Percentiles rank a stretch among this genome's conserved stretches.
These are phyloP conservation scores for Drosophila kambysellisi DNA, from an alignment of 2,888 invertebrate species.

Conservation along the genomic window DNA sequence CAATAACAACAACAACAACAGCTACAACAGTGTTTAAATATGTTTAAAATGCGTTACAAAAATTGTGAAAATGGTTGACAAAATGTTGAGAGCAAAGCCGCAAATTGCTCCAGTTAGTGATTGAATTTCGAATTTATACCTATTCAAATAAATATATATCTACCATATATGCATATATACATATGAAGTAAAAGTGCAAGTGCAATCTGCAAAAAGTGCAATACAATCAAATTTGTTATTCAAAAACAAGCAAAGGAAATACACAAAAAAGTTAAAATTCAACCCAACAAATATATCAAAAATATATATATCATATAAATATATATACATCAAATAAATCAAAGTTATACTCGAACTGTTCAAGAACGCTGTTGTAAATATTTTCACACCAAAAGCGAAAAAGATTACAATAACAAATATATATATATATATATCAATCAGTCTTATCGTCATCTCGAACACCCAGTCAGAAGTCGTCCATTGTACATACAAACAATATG, in stretches of 20 bases:
- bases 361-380: constrained; percentile 81
- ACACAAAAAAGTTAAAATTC: constrained; percentile 72
- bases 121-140: constrained; percentile 38
- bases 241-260: constrained; percentile 67
- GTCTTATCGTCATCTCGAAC: constrained; percentile 27
- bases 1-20: constrained; percentile 20
- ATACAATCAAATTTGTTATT: constrained; percentile 18
- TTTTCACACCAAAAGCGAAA: constrained; percentile 60
- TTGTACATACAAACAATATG: constrained; percentile 65
- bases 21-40: constrained; percentile 45
- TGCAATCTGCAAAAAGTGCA: constrained; percentile 53
- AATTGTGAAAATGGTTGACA: constrained; percentile 79
- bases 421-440: constrained; percentile 10
- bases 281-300: constrained; percentile 55
- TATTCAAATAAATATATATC: constrained; percentile 17
- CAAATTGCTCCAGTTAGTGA: constrained; percentile 48
- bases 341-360: constrained; percentile 37
- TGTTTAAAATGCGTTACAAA: constrained; percentile 68
- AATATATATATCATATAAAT: constrained; percentile 29
- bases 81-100: constrained; percentile 46
- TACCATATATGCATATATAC: constrained; percentile 33
- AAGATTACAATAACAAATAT: constrained; percentile 36
- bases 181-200: constrained; percentile 67
- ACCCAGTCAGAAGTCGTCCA: constrained; percentile 48
- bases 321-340: constrained; percentile 12